Evolutionary conservation across 1,140 invertebrate genomes (phyloP).

Genomic region (Drosophila lacteicornis): DNA sequence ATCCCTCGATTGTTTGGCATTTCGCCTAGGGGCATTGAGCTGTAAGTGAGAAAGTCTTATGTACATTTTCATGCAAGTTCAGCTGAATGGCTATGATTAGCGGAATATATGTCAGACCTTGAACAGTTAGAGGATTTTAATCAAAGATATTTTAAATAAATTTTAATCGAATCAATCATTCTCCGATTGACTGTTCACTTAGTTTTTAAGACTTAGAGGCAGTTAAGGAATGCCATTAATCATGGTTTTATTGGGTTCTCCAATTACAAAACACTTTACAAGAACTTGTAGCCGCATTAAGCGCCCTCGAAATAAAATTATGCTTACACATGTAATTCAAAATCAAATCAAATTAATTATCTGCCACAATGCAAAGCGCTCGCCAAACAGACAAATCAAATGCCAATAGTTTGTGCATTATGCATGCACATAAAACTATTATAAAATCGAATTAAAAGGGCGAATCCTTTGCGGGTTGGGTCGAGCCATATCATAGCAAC

Average conservation of each 20-base stretch:
- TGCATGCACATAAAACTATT: slow-evolving; percentile 31
- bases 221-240: neutral
- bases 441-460: slow-evolving; percentile 65
- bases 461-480: slow-evolving; percentile 26
- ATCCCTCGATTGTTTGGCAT: slow-evolving; percentile 7
- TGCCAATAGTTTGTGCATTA: slow-evolving; percentile 20
- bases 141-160: neutral
- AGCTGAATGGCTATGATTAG: slow-evolving; percentile 12
- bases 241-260: slow-evolving; percentile 13
- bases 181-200: neutral
- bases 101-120: neutral
- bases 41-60: slow-evolving; percentile 1
- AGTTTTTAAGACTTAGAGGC: neutral
- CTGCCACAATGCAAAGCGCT: slow-evolving; percentile 40
- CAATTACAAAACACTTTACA: neutral
- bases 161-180: neutral
- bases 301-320: slow-evolving; percentile 40
- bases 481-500: slow-evolving; percentile 26
- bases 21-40: neutral
- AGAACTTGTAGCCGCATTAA: slow-evolving; percentile 14
- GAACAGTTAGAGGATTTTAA: neutral
- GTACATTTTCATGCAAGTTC: neutral
- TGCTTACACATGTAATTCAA: slow-evolving; percentile 46
- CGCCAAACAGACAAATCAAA: slow-evolving; percentile 41
- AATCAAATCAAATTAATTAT: slow-evolving; percentile 71